phyloP scores from a whole-genome alignment of 2,888 invertebrate species.

The Coecobrya sp. region DNA sequence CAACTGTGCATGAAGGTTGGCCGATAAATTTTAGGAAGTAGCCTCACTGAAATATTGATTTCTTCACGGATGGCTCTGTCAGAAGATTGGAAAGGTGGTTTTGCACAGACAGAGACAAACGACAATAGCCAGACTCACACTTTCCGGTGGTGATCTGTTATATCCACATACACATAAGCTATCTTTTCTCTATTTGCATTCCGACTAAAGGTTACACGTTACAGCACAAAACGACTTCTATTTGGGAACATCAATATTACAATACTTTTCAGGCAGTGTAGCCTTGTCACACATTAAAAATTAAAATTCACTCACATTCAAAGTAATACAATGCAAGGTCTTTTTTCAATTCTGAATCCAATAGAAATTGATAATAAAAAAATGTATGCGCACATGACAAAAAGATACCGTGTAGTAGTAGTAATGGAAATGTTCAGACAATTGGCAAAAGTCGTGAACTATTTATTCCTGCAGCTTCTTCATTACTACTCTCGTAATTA shows the following conservation, averaged over 20 bases:
- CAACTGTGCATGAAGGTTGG: slow-evolving; percentile 72
- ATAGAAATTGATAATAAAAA: neutral
- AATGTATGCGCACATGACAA: neutral
- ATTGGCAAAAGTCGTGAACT: slow-evolving; percentile 60
- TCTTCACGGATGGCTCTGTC: slow-evolving; percentile 17
- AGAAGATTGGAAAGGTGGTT: neutral
- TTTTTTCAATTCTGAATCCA: slow-evolving; percentile 54
- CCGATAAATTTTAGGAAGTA: slow-evolving; percentile 51
- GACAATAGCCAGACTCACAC: neutral
- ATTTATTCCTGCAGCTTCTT: slow-evolving; percentile 65
- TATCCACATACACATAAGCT: neutral
- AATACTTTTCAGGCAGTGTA: slow-evolving; percentile 43
- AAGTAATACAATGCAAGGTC: slow-evolving; percentile 61
- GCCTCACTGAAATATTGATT: slow-evolving; percentile 37
- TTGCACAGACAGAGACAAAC: slow-evolving; percentile 14
- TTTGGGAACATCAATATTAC: slow-evolving; percentile 10
- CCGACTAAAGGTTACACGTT: neutral
- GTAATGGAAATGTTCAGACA: neutral
- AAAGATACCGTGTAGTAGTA: neutral
- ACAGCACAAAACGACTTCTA: neutral
- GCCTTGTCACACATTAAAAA: slow-evolving; percentile 76
- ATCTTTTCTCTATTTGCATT: neutral
- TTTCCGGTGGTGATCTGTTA: slow-evolving; percentile 41
- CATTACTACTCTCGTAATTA: slow-evolving; percentile 51
- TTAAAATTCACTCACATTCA: slow-evolving; percentile 52